Evolutionary conservation across 2,888 invertebrate species (phyloP).

Genomic region (Graphium colonna): DNA sequence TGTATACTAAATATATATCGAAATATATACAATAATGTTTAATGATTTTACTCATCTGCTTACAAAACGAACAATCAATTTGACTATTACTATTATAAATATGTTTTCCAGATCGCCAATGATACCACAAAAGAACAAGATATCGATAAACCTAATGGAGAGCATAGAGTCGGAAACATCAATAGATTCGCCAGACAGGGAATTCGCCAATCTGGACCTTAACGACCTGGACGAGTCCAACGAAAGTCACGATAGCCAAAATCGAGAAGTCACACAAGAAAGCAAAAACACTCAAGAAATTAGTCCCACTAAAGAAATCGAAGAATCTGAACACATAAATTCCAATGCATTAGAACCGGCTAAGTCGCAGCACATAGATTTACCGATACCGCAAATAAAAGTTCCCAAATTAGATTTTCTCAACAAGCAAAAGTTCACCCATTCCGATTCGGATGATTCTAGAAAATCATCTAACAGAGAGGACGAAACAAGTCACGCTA

Average conservation of each 20-base stretch:
- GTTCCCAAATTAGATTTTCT: conserved; percentile 61
- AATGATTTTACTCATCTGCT: too few relatives aligned
- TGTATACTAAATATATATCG: too few relatives aligned
- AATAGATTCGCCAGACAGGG: conserved; percentile 70
- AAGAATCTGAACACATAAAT: conserved; percentile 43
- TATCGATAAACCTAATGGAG: conserved; percentile 76
- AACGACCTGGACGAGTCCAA: conserved; percentile 67
- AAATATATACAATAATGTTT: too few relatives aligned
- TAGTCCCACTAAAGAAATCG: conserved; percentile 45
- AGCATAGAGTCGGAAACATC: conserved; percentile 77
- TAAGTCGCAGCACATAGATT: conserved; percentile 35
- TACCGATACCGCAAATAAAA: conserved; percentile 62
- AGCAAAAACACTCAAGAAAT: conserved; percentile 31
- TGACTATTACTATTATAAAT: too few relatives aligned
- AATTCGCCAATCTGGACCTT: conserved; percentile 66
- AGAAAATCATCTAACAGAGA: conserved; percentile 43
- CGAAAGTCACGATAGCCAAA: conserved; percentile 41
- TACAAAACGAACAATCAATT: too few relatives aligned
- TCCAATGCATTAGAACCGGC: conserved; percentile 41
- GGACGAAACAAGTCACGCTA: conserved; percentile 37
- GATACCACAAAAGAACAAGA: conserved; percentile 69
- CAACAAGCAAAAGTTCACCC: conserved; percentile 40
- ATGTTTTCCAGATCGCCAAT: conserved; percentile 65
- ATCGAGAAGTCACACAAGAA: conserved; percentile 42
- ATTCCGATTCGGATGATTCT: conserved; percentile 61